A percentile compares a stretch with the other conserved stretches of the same genome.
Conservation (phyloP, 2,113 vertebrate genomes). For the Pyxicephalus adspersus region DNA sequence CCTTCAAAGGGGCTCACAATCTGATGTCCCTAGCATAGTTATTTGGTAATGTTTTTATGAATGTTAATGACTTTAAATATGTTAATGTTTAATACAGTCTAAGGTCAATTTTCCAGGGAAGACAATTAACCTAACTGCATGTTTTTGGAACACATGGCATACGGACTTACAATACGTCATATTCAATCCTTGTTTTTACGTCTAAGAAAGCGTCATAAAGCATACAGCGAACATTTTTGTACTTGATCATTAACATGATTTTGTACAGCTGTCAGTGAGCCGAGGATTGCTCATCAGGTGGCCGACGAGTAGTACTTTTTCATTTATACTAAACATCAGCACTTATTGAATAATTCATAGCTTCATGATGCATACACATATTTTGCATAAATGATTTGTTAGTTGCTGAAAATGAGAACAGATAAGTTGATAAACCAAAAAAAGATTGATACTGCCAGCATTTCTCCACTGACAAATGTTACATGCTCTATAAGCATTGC, state of each 20-base stretch:
- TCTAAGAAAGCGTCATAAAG: no score
- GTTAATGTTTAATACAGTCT: no score
- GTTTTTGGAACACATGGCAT: no score
- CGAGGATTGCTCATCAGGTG: slow-evolving; percentile 37
- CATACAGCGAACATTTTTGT: neutral
- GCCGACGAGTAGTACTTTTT: slow-evolving; percentile 18
- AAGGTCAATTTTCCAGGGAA: no score
- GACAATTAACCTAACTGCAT: no score
- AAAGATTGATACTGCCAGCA: neutral
- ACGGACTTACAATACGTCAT: no score
- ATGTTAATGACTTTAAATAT: no score
- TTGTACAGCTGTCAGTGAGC: neutral
- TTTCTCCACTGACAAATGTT: slow-evolving; percentile 7
- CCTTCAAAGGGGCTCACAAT: no score
- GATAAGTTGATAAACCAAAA: slow-evolving; percentile 6
- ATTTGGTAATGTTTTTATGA: no score
- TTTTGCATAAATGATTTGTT: slow-evolving; percentile 42
- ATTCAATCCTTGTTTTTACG: no score
- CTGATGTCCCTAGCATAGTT: no score
- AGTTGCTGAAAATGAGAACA: slow-evolving; percentile 29
- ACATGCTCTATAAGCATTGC: neutral
- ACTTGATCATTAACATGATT: slow-evolving; percentile 36
- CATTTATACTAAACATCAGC: slow-evolving; percentile 22
- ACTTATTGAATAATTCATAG: slow-evolving; percentile 44
- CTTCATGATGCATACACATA: slow-evolving; percentile 26